Conservation (phyloP, 2,113 vertebrate species). For the Gymnocephalus cernua region DNA sequence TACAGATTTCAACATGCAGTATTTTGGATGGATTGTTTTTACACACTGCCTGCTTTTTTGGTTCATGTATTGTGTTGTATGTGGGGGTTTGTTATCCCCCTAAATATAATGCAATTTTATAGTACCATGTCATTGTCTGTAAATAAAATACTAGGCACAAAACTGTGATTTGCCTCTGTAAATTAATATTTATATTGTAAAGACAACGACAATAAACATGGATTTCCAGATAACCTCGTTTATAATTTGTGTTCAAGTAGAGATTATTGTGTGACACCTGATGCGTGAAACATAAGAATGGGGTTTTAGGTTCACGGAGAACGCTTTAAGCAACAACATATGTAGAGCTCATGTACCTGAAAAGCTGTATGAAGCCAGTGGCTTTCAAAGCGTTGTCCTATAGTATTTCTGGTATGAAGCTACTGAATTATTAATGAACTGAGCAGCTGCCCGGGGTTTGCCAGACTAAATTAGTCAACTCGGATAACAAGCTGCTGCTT, state of each 20-base stretch:
- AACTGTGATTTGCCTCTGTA: background rate
- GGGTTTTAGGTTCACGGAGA: background rate
- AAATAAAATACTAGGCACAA: background rate
- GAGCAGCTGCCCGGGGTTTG: slow-evolving; percentile 58
- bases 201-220: slow-evolving; percentile 14
- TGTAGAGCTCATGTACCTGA: background rate
- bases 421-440: slow-evolving; percentile 83
- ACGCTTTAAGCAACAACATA: background rate
- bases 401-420: slow-evolving; percentile 72
- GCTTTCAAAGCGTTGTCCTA: slow-evolving; percentile 55
- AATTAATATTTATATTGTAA: slow-evolving; percentile 2
- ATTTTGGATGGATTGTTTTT: background rate
- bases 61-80: background rate
- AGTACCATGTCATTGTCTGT: background rate
- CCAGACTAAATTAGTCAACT: slow-evolving; percentile 65
- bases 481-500: background rate
- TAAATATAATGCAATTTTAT: background rate
- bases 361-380: slow-evolving; percentile 19
- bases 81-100: background rate
- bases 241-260: background rate
- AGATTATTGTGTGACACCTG: background rate
- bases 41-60: background rate
- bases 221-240: background rate
- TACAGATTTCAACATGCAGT: background rate
- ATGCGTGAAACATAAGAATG: background rate